A percentile compares a stretch with the other conserved stretches of the same genome.
These are phyloP conservation scores for Chrosomus eos DNA, from an alignment of 2,797 vertebrate species.

Conservation along the genomic window DNA sequence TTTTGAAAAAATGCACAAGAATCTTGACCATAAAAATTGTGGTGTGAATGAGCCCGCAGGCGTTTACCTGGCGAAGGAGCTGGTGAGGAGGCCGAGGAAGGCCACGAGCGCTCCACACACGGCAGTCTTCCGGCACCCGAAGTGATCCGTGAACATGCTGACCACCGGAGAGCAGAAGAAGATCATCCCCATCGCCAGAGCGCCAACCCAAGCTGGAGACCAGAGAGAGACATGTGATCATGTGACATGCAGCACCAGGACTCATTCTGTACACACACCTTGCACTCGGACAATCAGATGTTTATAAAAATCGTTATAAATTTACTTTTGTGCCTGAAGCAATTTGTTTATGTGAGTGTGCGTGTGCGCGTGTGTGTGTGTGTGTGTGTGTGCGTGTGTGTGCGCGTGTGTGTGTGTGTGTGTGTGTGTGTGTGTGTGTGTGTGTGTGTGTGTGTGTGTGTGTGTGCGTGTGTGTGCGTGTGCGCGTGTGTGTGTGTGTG, in stretches of 20 bases:
- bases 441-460: too few relatives aligned
- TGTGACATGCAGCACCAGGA: neutral
- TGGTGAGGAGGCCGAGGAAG: constrained; percentile 92
- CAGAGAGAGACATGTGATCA: neutral
- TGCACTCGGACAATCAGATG: too few relatives aligned
- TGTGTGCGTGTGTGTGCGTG: too few relatives aligned
- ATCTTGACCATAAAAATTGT: neutral
- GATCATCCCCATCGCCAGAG: constrained; percentile 97
- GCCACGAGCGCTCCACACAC: constrained; percentile 89
- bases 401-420: too few relatives aligned
- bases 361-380: too few relatives aligned
- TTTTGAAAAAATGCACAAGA: neutral
- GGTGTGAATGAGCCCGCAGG: neutral
- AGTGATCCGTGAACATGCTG: constrained; percentile 97
- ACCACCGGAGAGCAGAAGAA: constrained; percentile 98
- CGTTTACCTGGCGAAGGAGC: constrained; percentile 94
- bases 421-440: too few relatives aligned
- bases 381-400: too few relatives aligned
- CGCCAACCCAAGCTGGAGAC: constrained; percentile 90
- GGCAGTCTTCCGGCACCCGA: constrained; percentile 94
- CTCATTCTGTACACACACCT: too few relatives aligned
- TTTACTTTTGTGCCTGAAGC: too few relatives aligned
- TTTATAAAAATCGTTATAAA: too few relatives aligned
- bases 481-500: too few relatives aligned
- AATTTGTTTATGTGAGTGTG: too few relatives aligned